Evolutionary conservation across 2,113 vertebrate genomes (phyloP).

Genomic region (Dasyprocta punctata): DNA sequence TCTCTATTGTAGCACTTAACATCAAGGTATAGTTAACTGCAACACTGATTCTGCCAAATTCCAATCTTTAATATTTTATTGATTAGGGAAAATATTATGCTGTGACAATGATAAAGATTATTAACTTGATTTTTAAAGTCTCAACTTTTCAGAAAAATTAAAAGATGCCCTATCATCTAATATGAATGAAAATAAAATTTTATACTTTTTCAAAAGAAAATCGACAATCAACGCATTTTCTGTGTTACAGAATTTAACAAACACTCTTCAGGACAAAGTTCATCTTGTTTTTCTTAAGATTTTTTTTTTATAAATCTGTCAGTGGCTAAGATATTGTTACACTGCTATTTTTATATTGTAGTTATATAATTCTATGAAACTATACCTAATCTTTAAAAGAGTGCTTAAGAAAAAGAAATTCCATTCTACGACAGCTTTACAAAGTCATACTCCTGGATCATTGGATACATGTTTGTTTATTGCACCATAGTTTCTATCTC

Average conservation of each 20-base stretch:
- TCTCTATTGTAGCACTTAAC: background rate
- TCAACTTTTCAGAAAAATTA: background rate
- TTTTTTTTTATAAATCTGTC: background rate
- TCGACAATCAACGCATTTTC: background rate
- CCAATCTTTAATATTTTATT: background rate
- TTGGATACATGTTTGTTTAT: background rate
- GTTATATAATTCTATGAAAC: background rate
- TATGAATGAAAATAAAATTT: background rate
- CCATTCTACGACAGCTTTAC: background rate
- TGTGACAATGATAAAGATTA: background rate
- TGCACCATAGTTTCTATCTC: background rate
- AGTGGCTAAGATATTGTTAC: background rate
- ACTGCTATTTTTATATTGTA: background rate
- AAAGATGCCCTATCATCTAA: background rate
- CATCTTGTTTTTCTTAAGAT: background rate
- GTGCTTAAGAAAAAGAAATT: background rate
- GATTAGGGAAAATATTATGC: background rate
- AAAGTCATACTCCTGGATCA: fast-evolving
- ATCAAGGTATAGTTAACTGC: background rate
- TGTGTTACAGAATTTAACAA: background rate
- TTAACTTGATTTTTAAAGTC: background rate
- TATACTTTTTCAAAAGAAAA: constrained; percentile 29
- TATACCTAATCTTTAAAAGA: background rate
- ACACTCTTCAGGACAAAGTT: background rate
- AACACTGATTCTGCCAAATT: background rate